phyloP scores from a whole-genome alignment of 1,140 invertebrate genomes.

The Plodia interpunctella region DNA sequence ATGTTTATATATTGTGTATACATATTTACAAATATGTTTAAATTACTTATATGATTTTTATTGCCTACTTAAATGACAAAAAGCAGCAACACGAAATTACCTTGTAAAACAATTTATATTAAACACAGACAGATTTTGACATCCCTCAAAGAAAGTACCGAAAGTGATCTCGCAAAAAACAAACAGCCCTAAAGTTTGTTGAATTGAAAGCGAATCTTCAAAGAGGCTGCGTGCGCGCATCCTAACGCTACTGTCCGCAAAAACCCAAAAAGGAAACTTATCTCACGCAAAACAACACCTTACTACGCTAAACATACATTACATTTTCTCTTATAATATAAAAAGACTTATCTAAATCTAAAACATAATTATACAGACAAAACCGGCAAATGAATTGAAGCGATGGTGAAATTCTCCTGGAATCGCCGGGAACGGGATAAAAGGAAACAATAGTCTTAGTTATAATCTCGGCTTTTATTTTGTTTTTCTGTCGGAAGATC shows the following conservation, averaged over 20 bases:
- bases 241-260: conserved; percentile 46
- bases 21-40: too few relatives aligned
- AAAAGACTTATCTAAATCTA: conserved; percentile 47
- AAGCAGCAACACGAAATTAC: too few relatives aligned
- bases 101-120: background rate
- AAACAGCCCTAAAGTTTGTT: conserved; percentile 23
- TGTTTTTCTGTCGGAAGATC: conserved; percentile 45
- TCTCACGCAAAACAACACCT: conserved; percentile 25
- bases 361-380: conserved; percentile 58
- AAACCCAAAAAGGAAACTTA: conserved; percentile 22
- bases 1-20: too few relatives aligned
- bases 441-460: conserved; percentile 71
- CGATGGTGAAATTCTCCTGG: conserved; percentile 44
- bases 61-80: too few relatives aligned
- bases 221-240: conserved; percentile 43
- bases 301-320: conserved; percentile 24
- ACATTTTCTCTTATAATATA: conserved; percentile 21
- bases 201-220: conserved; percentile 39
- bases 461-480: conserved; percentile 48
- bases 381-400: conserved; percentile 63
- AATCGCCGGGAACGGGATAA: conserved; percentile 39
- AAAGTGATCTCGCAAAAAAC: conserved; percentile 32
- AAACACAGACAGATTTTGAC: background rate
- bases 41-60: too few relatives aligned
- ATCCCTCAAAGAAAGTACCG: conserved; percentile 26